Conservation (phyloP, 2,113 vertebrate species). For the Reinhardtius hippoglossoides region DNA sequence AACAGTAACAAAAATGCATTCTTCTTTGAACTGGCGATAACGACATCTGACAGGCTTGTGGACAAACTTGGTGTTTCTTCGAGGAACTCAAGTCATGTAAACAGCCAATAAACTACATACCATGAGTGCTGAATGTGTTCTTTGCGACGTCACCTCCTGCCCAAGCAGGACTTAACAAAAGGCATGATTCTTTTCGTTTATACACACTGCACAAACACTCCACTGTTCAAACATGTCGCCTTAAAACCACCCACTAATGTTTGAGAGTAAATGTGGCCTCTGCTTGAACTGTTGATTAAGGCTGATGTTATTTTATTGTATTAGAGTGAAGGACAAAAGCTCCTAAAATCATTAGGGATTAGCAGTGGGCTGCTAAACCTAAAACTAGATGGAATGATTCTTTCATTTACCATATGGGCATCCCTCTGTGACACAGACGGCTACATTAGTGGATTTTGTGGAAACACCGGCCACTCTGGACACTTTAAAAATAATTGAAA, state of each 20-base stretch:
- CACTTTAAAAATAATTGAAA: background rate
- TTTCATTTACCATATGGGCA: constrained; percentile 43
- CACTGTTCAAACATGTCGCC: constrained; percentile 6
- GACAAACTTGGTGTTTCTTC: background rate
- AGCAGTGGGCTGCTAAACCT: constrained; percentile 36
- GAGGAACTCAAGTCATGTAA: background rate
- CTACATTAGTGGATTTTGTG: constrained; percentile 1
- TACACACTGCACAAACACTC: constrained; percentile 23
- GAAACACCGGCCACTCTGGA: background rate
- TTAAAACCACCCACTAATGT: constrained; percentile 12
- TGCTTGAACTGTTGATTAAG: constrained; percentile 20
- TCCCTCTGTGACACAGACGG: constrained; percentile 12
- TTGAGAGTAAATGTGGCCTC: constrained; percentile 17
- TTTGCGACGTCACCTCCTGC: background rate
- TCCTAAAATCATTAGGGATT: constrained; percentile 60
- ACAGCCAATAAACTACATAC: background rate
- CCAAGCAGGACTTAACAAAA: constrained; percentile 1
- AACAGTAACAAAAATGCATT: background rate
- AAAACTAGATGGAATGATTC: constrained; percentile 22
- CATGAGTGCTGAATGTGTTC: background rate
- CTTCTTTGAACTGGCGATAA: background rate
- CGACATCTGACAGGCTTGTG: background rate
- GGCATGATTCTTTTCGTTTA: background rate
- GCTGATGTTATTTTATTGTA: constrained; percentile 34
- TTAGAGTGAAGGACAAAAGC: constrained; percentile 49